A percentile compares a stretch with the other conserved stretches of the same genome.
These are phyloP conservation scores for Lophius americanus DNA, from an alignment of 2,797 vertebrate genomes.

Conservation along the genomic window DNA sequence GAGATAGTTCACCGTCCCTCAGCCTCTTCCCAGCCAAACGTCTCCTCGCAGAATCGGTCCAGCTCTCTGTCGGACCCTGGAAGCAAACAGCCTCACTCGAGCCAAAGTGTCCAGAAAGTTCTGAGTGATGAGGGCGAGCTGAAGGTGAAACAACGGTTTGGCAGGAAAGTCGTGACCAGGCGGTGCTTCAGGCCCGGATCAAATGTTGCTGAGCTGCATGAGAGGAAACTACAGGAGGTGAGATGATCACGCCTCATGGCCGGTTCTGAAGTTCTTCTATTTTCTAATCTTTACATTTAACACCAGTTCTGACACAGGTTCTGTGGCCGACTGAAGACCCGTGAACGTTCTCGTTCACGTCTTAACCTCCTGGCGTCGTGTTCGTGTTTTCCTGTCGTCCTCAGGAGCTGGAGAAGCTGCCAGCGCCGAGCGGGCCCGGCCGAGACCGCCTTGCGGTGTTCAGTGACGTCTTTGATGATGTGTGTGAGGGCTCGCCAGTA, in stretches of 20 bases:
- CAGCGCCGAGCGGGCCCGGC: slow-evolving; percentile 59
- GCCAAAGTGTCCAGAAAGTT: slow-evolving; percentile 47
- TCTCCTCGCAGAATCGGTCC: slow-evolving; percentile 15
- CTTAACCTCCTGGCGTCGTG: slow-evolving; percentile 28
- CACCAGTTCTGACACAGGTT: no score
- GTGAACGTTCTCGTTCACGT: neutral
- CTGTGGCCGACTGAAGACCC: no score
- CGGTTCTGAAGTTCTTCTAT: no score
- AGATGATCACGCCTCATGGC: neutral
- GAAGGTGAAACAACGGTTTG: slow-evolving; percentile 65
- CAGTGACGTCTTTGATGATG: slow-evolving; percentile 83
- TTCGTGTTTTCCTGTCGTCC: slow-evolving; percentile 53
- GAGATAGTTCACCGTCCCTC: slow-evolving; percentile 30
- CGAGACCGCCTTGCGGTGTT: slow-evolving; percentile 77
- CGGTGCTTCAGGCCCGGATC: slow-evolving; percentile 55
- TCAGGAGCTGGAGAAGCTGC: slow-evolving; percentile 79
- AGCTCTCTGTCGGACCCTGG: slow-evolving; percentile 24
- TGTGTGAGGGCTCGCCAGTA: slow-evolving; percentile 81
- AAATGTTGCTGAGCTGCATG: slow-evolving; percentile 56
- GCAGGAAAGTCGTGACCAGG: slow-evolving; percentile 54
- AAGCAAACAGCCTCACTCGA: slow-evolving; percentile 21
- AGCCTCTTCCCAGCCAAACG: slow-evolving; percentile 35
- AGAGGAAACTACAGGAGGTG: slow-evolving; percentile 78
- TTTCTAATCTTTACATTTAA: no score
- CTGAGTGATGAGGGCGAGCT: slow-evolving; percentile 63